Evolutionary conservation across 2,888 invertebrate species (phyloP), one percentile per base, ranked within the genome.

Genomic region (Tribolium freemani): DNA sequence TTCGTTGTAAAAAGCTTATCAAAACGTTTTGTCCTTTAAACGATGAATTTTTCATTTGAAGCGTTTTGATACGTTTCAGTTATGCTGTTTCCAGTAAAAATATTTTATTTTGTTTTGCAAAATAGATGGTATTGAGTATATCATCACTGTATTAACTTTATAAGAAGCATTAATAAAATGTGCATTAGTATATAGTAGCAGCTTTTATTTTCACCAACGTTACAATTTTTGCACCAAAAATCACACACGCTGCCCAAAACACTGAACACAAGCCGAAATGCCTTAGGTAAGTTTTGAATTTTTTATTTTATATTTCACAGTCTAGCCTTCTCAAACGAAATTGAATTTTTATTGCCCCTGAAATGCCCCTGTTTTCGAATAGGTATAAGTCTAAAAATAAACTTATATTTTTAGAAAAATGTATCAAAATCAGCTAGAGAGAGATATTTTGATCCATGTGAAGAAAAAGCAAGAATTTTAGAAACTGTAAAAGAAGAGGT

Each of bases 401-500:
- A 51, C 10, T 63, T 51, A 5, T 10, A 10, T 11, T 63, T 63
- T 50, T 63, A 63, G 63, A 30, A 51, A 20, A 63, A 51, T 13
- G 4, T 8, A n/a, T 38, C 51, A 13, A 45, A 63, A 20, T 51
- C 51, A 20, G 38, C 11, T 5, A 1, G n/a, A 2, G 9, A 50
- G 5, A 26, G 26, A 26, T 26, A 26, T 26, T 26, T 26, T 26
- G 26, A 26, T 26, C 26, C 26, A 46, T 72, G 67, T 38, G 68
- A 71, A 38, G 72, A 74, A 51, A 69, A 57, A 20, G 13, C 46
- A 64, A 77, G 81, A 73, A 78, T 81, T 51, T 63, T 84, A 13
- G 79, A 82, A 69, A 80, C 80, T 5, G 78, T 83, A 3, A 74
- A 78, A 30, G 82, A 82, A 75, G 81, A 81, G 60, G 1, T 9